Evolutionary conservation across 2,113 vertebrate genomes (phyloP), one percentile per base, ranked within the genome.

Genomic region (Eupsittula cactorum): DNA sequence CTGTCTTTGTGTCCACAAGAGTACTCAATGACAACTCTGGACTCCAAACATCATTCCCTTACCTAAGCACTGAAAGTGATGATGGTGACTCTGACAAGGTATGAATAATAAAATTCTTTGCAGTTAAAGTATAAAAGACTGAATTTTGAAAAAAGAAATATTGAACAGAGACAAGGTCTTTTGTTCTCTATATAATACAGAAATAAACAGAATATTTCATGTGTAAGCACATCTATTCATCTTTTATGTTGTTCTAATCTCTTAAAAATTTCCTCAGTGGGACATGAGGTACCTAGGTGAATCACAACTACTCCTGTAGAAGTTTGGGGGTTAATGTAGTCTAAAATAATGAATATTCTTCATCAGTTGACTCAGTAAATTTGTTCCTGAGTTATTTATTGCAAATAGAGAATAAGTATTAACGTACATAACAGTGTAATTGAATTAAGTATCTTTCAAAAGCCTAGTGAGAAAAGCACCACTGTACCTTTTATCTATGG

Each of bases 381-480:
- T 90, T 87, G 11, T 39, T 94, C 50, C 64, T 83, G 59, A 53
- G 85, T 77, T 95, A 85, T 91, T 91, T 82, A 69, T 59, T 42
- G 46, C 31, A 88, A 83, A 92, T 16, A 46, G 37, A 73, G 5
- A 74, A 82, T 62, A 11, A 81, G 9, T 31, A 74, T 90, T 93
- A 50, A 91, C 87, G 20, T 63, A 57, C 24, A 28, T 74, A 88
- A 47, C 29, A 41, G 3, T 59, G 8, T 77, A 77, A 80, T 42
- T 82, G 87, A 95, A 91, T 25, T 92, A 68, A 73, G 39, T 85
- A 29, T 47, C 95, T 82, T 94, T 59, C 70, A 85, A 90, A 96
- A 82, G 60, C 59, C 81, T 68, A 55, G 33, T 62, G 68, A 94
- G 78, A 69, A 91, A 95, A 86, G 11, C 53, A 59, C 31, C 4